Percentiles rank a stretch among this genome's conserved stretches.
Conservation (phyloP, 2,797 vertebrate species). For the Sebastes minor region DNA sequence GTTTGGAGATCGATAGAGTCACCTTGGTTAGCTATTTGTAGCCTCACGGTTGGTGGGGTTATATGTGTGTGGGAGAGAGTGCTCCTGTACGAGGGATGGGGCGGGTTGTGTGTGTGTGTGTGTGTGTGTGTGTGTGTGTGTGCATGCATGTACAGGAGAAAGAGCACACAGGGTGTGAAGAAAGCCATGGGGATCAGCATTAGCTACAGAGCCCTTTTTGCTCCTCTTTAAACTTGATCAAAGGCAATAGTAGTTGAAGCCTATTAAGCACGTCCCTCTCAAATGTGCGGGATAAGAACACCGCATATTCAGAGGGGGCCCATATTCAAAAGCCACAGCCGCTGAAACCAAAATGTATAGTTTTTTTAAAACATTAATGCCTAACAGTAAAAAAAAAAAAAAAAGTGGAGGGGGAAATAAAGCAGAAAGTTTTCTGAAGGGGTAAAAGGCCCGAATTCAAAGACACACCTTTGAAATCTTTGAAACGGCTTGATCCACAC, state of each 20-base stretch:
- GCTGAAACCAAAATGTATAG: conserved; percentile 61
- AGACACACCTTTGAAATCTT: conserved; percentile 78
- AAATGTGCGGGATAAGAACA: conserved; percentile 73
- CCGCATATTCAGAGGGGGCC: conserved; percentile 64
- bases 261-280: conserved; percentile 80
- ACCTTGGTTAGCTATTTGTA: conserved; percentile 88
- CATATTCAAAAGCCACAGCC: conserved; percentile 65
- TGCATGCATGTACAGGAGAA: conserved; percentile 67
- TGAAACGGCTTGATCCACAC: conserved; percentile 71
- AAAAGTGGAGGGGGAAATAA: conserved; percentile 38
- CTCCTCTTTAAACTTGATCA: conserved; percentile 86
- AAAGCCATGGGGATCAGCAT: conserved; percentile 81
- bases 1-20: conserved; percentile 85
- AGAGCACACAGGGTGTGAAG: conserved; percentile 70
- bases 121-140: conserved; percentile 28
- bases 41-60: conserved; percentile 77
- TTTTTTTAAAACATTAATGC: conserved; percentile 60
- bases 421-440: conserved; percentile 66
- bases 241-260: conserved; percentile 84
- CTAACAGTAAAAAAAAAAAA: conserved; percentile 29
- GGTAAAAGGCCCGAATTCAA: conserved; percentile 67
- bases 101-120: conserved; percentile 26
- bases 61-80: conserved; percentile 66
- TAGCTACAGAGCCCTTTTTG: conserved; percentile 84
- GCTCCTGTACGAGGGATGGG: conserved; percentile 54